These are phyloP conservation scores for Entelurus aequoreus DNA, from an alignment of 2,113 vertebrate species.

Conservation along the genomic window DNA sequence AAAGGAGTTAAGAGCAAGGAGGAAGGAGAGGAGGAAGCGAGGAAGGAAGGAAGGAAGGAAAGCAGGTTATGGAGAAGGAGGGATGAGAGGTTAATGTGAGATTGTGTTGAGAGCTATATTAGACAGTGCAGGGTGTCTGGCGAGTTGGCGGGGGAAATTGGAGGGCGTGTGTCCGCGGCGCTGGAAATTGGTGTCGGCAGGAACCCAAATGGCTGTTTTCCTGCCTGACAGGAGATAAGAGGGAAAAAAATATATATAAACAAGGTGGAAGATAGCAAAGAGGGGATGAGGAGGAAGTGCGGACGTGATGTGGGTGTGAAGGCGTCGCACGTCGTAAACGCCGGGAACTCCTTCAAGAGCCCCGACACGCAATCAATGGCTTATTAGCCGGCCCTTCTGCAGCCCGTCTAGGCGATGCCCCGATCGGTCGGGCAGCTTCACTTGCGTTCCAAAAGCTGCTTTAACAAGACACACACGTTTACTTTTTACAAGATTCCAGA, in stretches of 20 bases:
- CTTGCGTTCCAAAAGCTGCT: not conserved
- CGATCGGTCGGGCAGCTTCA: constrained; percentile 1
- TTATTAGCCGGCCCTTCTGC: not conserved
- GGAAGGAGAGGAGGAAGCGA: not conserved
- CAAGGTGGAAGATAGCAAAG: constrained; percentile 8
- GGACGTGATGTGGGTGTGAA: constrained; percentile 8
- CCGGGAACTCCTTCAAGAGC: not conserved
- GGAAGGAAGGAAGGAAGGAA: not conserved
- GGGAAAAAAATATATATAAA: constrained; percentile 19
- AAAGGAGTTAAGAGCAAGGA: constrained; percentile 7
- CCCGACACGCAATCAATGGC: not conserved
- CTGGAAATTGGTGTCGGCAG: constrained; percentile 64
- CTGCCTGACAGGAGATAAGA: constrained; percentile 64
- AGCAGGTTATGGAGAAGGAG: constrained; percentile 29
- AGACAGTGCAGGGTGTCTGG: constrained; percentile 45
- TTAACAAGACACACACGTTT: too few species aligned
- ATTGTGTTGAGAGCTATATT: constrained; percentile 60
- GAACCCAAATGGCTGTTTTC: constrained; percentile 64
- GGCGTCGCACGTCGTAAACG: not conserved
- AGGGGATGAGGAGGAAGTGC: constrained; percentile 2
- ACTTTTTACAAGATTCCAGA: too few species aligned
- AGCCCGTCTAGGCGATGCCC: not conserved
- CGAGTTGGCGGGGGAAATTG: constrained; percentile 24
- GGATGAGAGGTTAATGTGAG: constrained; percentile 49
- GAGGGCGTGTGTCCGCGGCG: constrained; percentile 21